Conservation (phyloP, 2,113 vertebrate species). For the Macquaria ambigua region DNA sequence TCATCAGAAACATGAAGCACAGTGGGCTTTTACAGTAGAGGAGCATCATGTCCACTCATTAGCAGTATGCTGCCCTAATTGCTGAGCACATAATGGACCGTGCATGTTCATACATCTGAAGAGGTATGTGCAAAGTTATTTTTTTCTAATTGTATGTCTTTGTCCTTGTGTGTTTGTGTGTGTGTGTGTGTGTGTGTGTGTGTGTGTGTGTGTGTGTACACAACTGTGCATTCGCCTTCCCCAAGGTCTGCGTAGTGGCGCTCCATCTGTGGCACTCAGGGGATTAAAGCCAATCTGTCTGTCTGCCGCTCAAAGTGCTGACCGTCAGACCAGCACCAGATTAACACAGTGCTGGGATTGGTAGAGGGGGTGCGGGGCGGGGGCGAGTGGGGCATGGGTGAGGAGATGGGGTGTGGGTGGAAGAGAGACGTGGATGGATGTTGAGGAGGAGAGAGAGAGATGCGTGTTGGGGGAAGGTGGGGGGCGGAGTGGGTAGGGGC, state of each 20-base stretch:
- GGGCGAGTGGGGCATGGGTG: slow-evolving; percentile 5
- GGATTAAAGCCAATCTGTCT: slow-evolving; percentile 85
- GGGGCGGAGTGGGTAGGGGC: background rate
- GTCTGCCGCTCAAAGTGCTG: slow-evolving; percentile 83
- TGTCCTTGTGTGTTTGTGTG: slow-evolving; percentile 12
- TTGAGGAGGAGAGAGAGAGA: slow-evolving; percentile 27
- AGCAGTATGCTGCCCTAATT: slow-evolving; percentile 22
- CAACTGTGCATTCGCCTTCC: slow-evolving; percentile 69
- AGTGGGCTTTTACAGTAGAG: background rate
- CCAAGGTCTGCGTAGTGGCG: slow-evolving; percentile 72
- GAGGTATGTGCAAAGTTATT: slow-evolving; percentile 33
- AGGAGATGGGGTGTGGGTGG: background rate
- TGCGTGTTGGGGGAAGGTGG: background rate
- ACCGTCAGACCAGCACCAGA: slow-evolving; percentile 80
- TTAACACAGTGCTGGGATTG: slow-evolving; percentile 80
- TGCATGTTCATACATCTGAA: slow-evolving; percentile 7
- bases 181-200: slow-evolving; percentile 7
- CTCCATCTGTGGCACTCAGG: slow-evolving; percentile 84
- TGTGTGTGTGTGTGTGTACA: slow-evolving; percentile 16
- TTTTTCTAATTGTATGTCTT: slow-evolving; percentile 36
- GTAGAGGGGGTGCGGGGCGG: background rate
- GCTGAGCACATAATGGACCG: slow-evolving; percentile 27
- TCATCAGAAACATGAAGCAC: slow-evolving; percentile 3
- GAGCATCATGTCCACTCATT: slow-evolving; percentile 10
- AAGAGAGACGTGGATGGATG: slow-evolving; percentile 17